These are phyloP conservation scores for Macrotrachela quadricornifera DNA, from an alignment of 1,140 invertebrate genomes.

Conservation along the genomic window DNA sequence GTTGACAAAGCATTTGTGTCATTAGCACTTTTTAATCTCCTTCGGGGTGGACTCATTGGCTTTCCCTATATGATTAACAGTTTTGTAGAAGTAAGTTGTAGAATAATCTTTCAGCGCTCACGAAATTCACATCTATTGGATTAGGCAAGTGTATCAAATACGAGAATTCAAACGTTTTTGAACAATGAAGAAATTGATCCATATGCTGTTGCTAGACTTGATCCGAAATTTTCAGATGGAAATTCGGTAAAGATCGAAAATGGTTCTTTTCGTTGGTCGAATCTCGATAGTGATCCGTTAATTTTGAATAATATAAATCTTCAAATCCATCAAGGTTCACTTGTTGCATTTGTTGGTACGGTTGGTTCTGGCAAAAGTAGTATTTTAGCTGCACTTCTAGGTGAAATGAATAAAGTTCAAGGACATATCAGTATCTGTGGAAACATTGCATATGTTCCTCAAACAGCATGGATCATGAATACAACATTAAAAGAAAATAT, in stretches of 20 bases:
- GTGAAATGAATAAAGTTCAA: constrained; percentile 57
- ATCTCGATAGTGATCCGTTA: too few relatives aligned
- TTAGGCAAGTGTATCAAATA: constrained; percentile 23
- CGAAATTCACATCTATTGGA: constrained; percentile 10
- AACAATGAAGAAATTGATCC: constrained; percentile 19
- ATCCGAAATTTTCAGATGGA: too few relatives aligned
- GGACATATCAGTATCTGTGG: constrained; percentile 51
- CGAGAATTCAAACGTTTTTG: constrained; percentile 21
- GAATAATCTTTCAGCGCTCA: neutral
- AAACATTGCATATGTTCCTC: constrained; percentile 45
- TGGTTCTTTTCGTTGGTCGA: too few relatives aligned
- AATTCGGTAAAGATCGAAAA: too few relatives aligned
- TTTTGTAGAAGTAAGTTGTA: constrained; percentile 37
- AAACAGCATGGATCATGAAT: constrained; percentile 45
- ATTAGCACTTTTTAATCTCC: constrained; percentile 85
- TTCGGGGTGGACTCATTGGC: constrained; percentile 57
- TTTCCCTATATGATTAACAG: constrained; percentile 36
- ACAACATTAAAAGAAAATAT: constrained; percentile 46
- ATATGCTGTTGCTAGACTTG: constrained; percentile 12
- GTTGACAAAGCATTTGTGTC: constrained; percentile 61
- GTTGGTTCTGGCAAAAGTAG: constrained; percentile 77
- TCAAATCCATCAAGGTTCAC: constrained; percentile 14
- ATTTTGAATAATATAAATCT: constrained; percentile 15
- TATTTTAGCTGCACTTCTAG: constrained; percentile 56
- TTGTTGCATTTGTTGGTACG: constrained; percentile 62